Base-by-base conservation (phyloP, 2,888 invertebrate genomes). In the Uloborus plumipes region DNA sequence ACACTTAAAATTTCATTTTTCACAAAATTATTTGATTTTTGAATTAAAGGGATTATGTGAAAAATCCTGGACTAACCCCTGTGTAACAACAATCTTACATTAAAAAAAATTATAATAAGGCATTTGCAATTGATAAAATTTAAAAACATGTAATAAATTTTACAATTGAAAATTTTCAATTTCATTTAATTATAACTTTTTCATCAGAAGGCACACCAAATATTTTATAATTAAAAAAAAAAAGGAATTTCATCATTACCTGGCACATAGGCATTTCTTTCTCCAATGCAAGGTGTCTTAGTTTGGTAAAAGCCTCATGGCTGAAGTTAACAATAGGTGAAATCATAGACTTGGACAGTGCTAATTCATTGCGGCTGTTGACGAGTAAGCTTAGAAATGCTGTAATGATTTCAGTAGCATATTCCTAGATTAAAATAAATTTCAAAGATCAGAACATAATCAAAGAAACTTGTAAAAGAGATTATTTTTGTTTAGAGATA, bases 221-320 rank as follows among this genome's bases (percentile, higher is more conserved):
- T 13, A 59, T 0, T 13, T n/a, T 59, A 14, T 59, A 59, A 20
- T 20, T 18, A 59, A 9, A 9, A 22, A 26, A 61, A 26, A 61
- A 26, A 61, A 61, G 18, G n/a, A n/a, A n/a, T 61, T 64, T 64
- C 15, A 1, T 31, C 31, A 18, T 75, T 81, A 88, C 88, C 88
- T 89, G 86, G 75, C 88, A 89, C 88, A 89, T 88, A 13, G 89
- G 87, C 86, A 89, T 87, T 13, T 87, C 87, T 73, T 87, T 87
- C 39, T 82, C 73, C 50, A 86, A 80, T 26, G 89, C 86, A 31
- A 86, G 85, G 75, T 87, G 87, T 79, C 88, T 89, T 20, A 89
- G 84, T 39, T 86, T 87, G n/a, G 89, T 89, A 84, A 89, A 89
- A 14, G 89, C 88, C 47, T 85, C 70, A 71, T 89, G 88, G 70